These are phyloP conservation scores for Genyomyrus donnyi DNA, from an alignment of 2,113 vertebrate species.

Conservation along the genomic window DNA sequence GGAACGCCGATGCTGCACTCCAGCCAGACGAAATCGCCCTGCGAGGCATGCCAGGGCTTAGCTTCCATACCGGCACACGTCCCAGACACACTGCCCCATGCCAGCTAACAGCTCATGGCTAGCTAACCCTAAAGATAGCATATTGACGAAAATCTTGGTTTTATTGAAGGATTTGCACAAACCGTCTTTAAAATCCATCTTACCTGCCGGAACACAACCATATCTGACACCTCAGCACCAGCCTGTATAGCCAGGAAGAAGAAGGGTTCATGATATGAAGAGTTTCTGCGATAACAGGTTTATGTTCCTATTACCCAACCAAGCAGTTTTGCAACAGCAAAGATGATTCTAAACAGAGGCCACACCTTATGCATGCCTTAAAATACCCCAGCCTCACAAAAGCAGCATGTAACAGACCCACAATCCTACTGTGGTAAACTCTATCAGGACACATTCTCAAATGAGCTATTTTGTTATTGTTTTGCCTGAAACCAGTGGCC, in stretches of 20 bases:
- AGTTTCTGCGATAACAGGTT: background rate
- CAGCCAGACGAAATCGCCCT: conserved; percentile 92
- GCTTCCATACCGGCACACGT: background rate
- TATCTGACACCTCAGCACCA: conserved; percentile 29
- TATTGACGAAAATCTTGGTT: background rate
- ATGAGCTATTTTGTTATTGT: background rate
- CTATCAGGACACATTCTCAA: background rate
- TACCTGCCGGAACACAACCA: conserved; percentile 63
- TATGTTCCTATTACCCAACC: background rate
- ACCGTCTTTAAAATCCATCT: conserved; percentile 12
- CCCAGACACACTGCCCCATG: background rate
- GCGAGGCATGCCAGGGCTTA: background rate
- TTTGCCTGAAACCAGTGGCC: background rate
- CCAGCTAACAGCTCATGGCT: background rate
- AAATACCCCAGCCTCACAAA: background rate
- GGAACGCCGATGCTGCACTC: conserved; percentile 59
- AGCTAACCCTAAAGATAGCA: background rate
- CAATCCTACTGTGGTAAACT: background rate
- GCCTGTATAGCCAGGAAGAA: conserved; percentile 18
- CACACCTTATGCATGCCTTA: background rate
- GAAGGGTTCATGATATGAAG: background rate
- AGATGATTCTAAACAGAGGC: background rate
- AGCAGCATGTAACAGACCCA: background rate
- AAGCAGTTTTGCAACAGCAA: background rate
- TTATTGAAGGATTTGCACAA: background rate